phyloP scores from a whole-genome alignment of 2,888 invertebrate species.

The Chalcosyrphus nemorum region DNA sequence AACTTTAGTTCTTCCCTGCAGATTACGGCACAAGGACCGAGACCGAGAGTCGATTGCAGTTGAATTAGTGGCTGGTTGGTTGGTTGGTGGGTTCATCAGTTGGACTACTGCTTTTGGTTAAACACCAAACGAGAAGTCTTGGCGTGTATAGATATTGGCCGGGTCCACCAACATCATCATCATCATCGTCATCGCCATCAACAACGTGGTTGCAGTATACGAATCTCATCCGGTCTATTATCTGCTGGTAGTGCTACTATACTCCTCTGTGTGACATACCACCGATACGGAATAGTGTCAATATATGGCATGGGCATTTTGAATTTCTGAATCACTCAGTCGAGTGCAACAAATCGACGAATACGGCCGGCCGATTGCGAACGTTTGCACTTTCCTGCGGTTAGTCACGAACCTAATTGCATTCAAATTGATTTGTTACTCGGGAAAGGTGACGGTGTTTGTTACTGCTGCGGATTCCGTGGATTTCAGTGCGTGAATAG shows the following conservation, averaged over 20 bases:
- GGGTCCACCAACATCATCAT: slow-evolving; percentile 67
- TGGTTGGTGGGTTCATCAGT: slow-evolving; percentile 54
- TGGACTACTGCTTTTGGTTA: slow-evolving; percentile 65
- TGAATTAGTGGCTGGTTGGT: slow-evolving; percentile 65
- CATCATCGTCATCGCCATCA: slow-evolving; percentile 28
- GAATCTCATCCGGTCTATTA: slow-evolving; percentile 68
- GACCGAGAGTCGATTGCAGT: slow-evolving; percentile 62
- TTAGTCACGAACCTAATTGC: slow-evolving; percentile 61
- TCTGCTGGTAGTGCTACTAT: slow-evolving; percentile 59
- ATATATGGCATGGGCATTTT: slow-evolving; percentile 70
- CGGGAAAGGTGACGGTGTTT: slow-evolving; percentile 56
- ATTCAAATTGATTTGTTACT: slow-evolving; percentile 73
- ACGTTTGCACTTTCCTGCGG: slow-evolving; percentile 61
- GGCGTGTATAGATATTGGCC: slow-evolving; percentile 45
- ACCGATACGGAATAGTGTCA: slow-evolving; percentile 69
- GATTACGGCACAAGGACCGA: slow-evolving; percentile 72
- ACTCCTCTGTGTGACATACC: slow-evolving; percentile 72
- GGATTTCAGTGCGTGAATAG: slow-evolving; percentile 68
- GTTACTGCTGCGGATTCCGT: slow-evolving; percentile 52
- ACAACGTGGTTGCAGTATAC: slow-evolving; percentile 36
- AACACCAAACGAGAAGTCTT: slow-evolving; percentile 51
- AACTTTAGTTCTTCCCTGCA: slow-evolving; percentile 74
- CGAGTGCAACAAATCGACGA: slow-evolving; percentile 73
- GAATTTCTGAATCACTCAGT: slow-evolving; percentile 73
- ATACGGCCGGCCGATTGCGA: slow-evolving; percentile 66